Evolutionary conservation across 1,140 invertebrate genomes (phyloP).

Genomic region (Platyura marginata): DNA sequence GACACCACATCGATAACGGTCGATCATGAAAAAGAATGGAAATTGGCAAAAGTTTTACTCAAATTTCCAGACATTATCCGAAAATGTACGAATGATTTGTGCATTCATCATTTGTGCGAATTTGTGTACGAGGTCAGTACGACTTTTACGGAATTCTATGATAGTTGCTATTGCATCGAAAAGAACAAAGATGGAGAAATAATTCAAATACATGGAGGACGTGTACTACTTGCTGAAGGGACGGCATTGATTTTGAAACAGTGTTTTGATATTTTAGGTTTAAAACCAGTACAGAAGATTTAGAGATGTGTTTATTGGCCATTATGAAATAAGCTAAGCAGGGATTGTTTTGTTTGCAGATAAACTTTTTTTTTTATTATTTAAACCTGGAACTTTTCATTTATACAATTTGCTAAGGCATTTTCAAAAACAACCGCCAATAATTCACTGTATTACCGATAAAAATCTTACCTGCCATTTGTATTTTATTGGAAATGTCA

Average conservation of each 20-base stretch:
- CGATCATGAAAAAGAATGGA: constrained; percentile 86
- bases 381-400: too few relatives aligned
- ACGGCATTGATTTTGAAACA: constrained; percentile 74
- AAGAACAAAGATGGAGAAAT: constrained; percentile 64
- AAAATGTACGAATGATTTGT: constrained; percentile 68
- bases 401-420: too few relatives aligned
- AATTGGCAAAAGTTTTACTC: constrained; percentile 70
- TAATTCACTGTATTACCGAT: too few relatives aligned
- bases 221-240: constrained; percentile 82
- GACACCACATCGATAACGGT: constrained; percentile 42
- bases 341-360: too few relatives aligned
- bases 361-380: too few relatives aligned
- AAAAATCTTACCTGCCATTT: too few relatives aligned
- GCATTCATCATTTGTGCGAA: constrained; percentile 82
- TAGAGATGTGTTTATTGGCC: too few relatives aligned
- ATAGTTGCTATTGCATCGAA: constrained; percentile 93
- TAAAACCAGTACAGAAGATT: constrained; percentile 85
- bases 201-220: constrained; percentile 64
- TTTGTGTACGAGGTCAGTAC: constrained; percentile 90
- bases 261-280: constrained; percentile 78
- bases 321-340: too few relatives aligned
- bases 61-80: constrained; percentile 78
- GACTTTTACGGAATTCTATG: constrained; percentile 93
- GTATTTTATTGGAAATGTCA: too few relatives aligned
- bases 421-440: too few relatives aligned